Percentiles rank a stretch among this genome's conserved stretches.
Evolutionary conservation across 2,888 invertebrate species (phyloP).

Genomic region (Rhimphoctona megacephalus): DNA sequence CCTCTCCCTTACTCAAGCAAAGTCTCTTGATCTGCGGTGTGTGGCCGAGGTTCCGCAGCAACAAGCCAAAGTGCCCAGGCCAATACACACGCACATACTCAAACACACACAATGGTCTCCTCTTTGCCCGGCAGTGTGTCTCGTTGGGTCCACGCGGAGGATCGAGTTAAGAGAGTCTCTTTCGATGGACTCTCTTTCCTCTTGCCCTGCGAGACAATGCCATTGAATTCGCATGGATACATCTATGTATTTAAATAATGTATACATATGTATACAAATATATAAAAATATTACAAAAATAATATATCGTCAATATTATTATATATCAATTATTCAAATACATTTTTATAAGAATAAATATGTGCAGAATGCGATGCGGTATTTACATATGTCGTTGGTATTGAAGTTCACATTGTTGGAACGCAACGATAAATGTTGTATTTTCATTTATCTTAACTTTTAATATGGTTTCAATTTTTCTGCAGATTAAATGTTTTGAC

Average conservation of each 20-base stretch:
- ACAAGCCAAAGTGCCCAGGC: constrained; percentile 41
- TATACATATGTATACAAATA: neutral
- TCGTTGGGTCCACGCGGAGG: constrained; percentile 52
- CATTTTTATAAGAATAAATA: too few species aligned
- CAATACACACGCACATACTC: constrained; percentile 20
- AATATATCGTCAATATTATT: neutral
- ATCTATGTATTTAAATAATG: neutral
- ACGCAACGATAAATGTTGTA: neutral
- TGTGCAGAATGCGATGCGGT: too few species aligned
- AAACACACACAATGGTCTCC: constrained; percentile 1
- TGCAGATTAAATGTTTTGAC: too few species aligned
- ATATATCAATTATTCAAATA: neutral
- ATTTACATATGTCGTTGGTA: too few species aligned
- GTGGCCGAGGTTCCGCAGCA: constrained; percentile 46
- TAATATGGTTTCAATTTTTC: too few species aligned
- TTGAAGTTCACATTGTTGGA: neutral
- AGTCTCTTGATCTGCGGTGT: constrained; percentile 49
- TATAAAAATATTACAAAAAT: neutral
- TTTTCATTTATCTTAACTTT: too few species aligned
- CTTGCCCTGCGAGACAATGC: constrained; percentile 47
- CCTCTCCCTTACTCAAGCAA: constrained; percentile 37
- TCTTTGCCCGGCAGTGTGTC: constrained; percentile 25
- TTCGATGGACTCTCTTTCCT: constrained; percentile 20
- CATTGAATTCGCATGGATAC: constrained; percentile 35
- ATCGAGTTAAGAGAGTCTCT: constrained; percentile 48